These are phyloP conservation scores for Phenganax marumi DNA, from an alignment of 92 coral and sea anemone species.

Conservation along the genomic window DNA sequence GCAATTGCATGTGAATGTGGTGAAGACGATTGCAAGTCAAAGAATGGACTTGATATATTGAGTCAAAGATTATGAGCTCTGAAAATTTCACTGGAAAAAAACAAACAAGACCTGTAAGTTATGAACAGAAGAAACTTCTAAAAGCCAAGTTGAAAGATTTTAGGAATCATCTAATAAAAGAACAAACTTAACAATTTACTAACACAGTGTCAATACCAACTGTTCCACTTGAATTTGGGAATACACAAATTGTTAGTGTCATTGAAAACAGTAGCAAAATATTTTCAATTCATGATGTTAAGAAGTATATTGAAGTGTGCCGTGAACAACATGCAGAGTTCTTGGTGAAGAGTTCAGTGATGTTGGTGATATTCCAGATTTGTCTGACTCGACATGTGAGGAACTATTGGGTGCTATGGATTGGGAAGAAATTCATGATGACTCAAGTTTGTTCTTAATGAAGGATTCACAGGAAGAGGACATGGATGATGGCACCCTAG, in stretches of 20 bases:
- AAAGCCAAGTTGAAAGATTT: conserved; percentile 11
- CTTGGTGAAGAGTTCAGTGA: conserved; percentile 10
- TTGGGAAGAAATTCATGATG: conserved; percentile 8
- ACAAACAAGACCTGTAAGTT: conserved; percentile 1
- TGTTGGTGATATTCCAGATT: neutral
- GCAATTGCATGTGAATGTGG: conserved; percentile 5
- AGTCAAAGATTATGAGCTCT: neutral
- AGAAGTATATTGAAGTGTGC: conserved; percentile 7
- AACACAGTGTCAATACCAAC: conserved; percentile 7
- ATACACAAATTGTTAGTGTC: neutral
- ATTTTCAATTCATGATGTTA: neutral
- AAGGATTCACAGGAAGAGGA: conserved; percentile 4
- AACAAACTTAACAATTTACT: neutral
- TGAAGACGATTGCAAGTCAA: neutral
- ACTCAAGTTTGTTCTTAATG: neutral
- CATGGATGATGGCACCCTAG: neutral
- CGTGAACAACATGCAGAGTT: conserved; percentile 4
- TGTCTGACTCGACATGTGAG: neutral
- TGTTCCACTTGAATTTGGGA: neutral
- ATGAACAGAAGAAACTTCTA: neutral
- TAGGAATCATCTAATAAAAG: neutral
- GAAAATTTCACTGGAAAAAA: neutral
- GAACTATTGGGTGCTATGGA: neutral
- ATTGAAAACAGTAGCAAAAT: neutral
- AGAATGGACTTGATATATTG: neutral